Evolutionary conservation across 2,888 invertebrate species (phyloP).

Genomic region (Chloroclysta siterata): DNA sequence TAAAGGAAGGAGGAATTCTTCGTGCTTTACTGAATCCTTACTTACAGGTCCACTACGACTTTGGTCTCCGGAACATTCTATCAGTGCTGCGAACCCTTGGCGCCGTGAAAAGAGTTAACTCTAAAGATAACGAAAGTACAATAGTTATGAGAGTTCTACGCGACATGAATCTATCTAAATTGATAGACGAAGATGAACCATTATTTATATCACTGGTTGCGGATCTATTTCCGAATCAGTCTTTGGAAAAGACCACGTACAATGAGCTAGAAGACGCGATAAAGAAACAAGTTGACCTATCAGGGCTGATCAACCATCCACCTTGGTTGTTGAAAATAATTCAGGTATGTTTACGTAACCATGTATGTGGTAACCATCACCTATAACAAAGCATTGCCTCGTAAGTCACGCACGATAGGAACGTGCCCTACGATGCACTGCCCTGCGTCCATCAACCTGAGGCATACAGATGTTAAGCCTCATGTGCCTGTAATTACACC

Average conservation of each 20-base stretch:
- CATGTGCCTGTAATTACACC: no score
- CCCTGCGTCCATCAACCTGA: no score
- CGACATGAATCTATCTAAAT: constrained; percentile 98
- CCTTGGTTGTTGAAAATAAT: constrained; percentile 98
- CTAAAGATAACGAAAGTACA: constrained; percentile 96
- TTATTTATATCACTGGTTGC: constrained; percentile 98
- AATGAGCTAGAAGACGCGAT: constrained; percentile 95
- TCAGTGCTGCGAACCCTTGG: constrained; percentile 97
- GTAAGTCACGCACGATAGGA: no score
- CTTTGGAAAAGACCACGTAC: constrained; percentile 95
- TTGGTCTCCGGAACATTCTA: constrained; percentile 96
- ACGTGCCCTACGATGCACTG: no score
- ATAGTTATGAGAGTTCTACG: constrained; percentile 98
- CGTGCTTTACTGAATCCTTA: background rate
- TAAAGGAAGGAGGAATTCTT: no score
- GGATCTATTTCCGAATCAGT: constrained; percentile 97
- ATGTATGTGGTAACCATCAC: no score
- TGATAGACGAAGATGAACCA: constrained; percentile 98
- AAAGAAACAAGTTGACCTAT: constrained; percentile 91
- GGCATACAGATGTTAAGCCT: no score
- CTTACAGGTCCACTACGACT: constrained; percentile 96
- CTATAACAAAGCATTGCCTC: no score
- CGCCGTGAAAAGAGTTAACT: constrained; percentile 95
- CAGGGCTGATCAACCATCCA: constrained; percentile 94
- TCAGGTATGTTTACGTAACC: constrained; percentile 85